A percentile compares a stretch with the other conserved stretches of the same genome.
Evolutionary conservation across 2,113 vertebrate species (phyloP).

Genomic region (Eleginops maclovinus): DNA sequence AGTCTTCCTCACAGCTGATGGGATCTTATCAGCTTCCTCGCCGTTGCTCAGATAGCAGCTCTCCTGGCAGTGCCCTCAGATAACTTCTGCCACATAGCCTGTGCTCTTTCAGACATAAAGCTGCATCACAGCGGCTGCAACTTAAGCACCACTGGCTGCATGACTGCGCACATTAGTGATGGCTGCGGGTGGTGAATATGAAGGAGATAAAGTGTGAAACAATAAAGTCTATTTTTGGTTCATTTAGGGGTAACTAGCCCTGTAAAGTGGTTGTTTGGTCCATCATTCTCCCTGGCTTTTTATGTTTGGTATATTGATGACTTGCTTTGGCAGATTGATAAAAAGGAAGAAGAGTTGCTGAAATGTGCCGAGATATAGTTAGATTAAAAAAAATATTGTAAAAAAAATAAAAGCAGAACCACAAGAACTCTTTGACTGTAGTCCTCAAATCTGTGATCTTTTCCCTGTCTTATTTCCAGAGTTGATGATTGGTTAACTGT

Average conservation of each 20-base stretch:
- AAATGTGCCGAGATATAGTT: not conserved
- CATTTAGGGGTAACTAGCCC: conserved; percentile 2
- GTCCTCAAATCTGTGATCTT: no score
- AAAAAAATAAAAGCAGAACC: not conserved
- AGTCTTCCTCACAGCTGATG: conserved; percentile 50
- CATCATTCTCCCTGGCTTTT: conserved; percentile 10
- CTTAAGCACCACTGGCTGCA: conserved; percentile 13
- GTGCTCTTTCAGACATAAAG: conserved; percentile 21
- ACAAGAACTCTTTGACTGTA: not conserved
- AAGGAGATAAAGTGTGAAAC: conserved; percentile 25
- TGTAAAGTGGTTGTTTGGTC: conserved; percentile 19
- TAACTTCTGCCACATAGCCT: conserved; percentile 49
- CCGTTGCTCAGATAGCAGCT: conserved; percentile 57
- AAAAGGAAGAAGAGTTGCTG: not conserved
- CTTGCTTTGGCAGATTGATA: not conserved
- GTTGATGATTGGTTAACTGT: no score
- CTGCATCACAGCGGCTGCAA: conserved; percentile 29
- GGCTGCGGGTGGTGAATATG: not conserved
- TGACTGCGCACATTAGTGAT: conserved; percentile 31
- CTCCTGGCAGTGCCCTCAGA: conserved; percentile 51
- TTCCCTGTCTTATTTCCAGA: no score
- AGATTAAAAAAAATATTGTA: not conserved
- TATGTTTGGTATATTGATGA: conserved; percentile 4
- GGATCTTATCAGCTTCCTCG: conserved; percentile 75
- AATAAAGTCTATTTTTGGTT: conserved; percentile 19